These are phyloP conservation scores for Troides oblongomaculatus DNA, from an alignment of 2,888 invertebrate genomes.

Conservation along the genomic window DNA sequence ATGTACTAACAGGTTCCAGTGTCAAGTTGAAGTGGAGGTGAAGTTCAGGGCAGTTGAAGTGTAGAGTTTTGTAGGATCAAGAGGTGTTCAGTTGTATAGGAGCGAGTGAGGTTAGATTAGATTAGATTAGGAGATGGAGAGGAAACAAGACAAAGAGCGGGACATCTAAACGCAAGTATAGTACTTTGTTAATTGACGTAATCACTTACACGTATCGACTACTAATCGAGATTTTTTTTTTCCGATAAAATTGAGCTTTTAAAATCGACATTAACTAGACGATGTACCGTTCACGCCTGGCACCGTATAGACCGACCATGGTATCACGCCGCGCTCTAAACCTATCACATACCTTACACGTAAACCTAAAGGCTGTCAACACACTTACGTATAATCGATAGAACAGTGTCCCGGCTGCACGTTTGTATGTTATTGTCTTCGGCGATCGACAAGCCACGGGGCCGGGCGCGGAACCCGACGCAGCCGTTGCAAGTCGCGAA, in stretches of 20 bases:
- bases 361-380: slow-evolving; percentile 3
- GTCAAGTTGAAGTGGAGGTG: too few species aligned
- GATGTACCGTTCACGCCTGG: slow-evolving; percentile 44
- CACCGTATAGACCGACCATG: slow-evolving; percentile 31
- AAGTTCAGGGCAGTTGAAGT: too few species aligned
- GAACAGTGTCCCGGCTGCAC: too few species aligned
- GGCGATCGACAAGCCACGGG: too few species aligned
- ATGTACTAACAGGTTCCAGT: too few species aligned
- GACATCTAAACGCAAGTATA: slow-evolving; percentile 24
- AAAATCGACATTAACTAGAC: slow-evolving; percentile 67
- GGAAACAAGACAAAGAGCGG: slow-evolving; percentile 11
- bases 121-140: not conserved
- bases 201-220: slow-evolving; percentile 69
- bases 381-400: slow-evolving; percentile 5
- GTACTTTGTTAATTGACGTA: slow-evolving; percentile 69
- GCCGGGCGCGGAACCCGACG: not conserved
- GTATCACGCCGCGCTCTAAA: slow-evolving; percentile 12
- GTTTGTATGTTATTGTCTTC: too few species aligned
- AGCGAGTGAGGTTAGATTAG: not conserved
- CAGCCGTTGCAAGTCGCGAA: slow-evolving; percentile 38
- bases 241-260: slow-evolving; percentile 76
- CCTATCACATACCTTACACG: slow-evolving; percentile 6
- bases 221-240: slow-evolving; percentile 53
- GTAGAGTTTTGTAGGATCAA: too few species aligned
- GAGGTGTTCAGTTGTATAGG: too few species aligned